phyloP scores from a whole-genome alignment of 37 sponge, comb jelly and placozoan genomes.

The Halichondria panicea region DNA sequence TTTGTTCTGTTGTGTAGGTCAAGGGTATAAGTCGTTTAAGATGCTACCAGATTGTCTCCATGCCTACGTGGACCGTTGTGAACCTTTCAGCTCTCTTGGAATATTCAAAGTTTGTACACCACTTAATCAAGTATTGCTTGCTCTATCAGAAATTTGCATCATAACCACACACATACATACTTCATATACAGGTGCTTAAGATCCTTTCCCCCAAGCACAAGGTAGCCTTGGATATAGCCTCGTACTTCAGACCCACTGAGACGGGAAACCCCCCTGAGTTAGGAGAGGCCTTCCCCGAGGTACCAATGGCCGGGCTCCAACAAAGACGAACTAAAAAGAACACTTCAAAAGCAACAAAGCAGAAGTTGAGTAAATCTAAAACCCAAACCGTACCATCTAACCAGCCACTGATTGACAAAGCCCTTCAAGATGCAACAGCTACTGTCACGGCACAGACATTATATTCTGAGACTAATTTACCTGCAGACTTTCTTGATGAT shows the following conservation, averaged over 20 bases:
- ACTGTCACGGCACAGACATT: too few species aligned
- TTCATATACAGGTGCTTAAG: neutral
- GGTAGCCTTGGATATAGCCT: neutral
- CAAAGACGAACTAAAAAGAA: too few species aligned
- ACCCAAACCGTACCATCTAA: neutral
- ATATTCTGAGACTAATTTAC: neutral
- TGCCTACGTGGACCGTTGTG: slow-evolving; percentile 32
- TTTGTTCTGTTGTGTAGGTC: neutral
- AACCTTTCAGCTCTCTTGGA: slow-evolving; percentile 16
- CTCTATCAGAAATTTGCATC: neutral
- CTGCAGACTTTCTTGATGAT: neutral
- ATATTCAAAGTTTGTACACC: slow-evolving; percentile 31
- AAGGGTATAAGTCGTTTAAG: slow-evolving; percentile 8
- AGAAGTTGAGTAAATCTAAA: neutral
- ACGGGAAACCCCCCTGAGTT: neutral
- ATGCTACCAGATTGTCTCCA: slow-evolving; percentile 1
- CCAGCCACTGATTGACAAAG: too few species aligned
- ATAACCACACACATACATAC: neutral
- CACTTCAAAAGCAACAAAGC: neutral
- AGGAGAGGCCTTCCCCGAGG: neutral
- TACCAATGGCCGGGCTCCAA: slow-evolving; percentile 4
- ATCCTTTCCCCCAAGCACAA: neutral
- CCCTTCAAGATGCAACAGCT: too few species aligned
- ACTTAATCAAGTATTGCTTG: too few species aligned
- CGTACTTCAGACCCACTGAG: neutral